phyloP scores from a whole-genome alignment of 2,888 invertebrate genomes.

The Lepidocyrtinus sp. region DNA sequence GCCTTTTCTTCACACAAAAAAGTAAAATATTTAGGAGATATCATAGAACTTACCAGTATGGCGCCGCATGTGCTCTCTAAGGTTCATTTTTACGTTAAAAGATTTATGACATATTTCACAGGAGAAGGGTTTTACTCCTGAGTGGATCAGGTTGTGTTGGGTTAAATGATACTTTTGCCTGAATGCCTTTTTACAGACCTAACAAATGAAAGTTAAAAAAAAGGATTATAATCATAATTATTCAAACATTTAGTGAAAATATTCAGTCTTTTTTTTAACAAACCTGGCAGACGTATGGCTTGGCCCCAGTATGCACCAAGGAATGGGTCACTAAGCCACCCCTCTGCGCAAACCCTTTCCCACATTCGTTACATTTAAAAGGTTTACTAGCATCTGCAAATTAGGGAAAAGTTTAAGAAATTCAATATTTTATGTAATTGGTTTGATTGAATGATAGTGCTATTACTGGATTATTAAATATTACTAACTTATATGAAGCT shows the following conservation, averaged over 20 bases:
- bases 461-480: too few relatives aligned
- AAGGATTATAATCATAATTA: not conserved
- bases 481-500: conserved; percentile 62
- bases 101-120: conserved; percentile 66
- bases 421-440: too few relatives aligned
- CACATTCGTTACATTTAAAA: conserved; percentile 64
- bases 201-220: conserved; percentile 20
- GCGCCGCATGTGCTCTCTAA: conserved; percentile 67
- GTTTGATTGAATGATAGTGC: too few relatives aligned
- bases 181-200: conserved; percentile 64
- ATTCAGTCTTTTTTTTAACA: not conserved
- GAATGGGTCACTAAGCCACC: conserved; percentile 67
- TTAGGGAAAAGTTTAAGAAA: too few relatives aligned
- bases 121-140: conserved; percentile 64
- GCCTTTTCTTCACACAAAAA: too few relatives aligned
- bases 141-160: conserved; percentile 67
- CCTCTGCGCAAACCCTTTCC: conserved; percentile 65
- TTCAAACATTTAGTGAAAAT: not conserved
- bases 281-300: conserved; percentile 64
- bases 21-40: not conserved
- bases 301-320: conserved; percentile 66
- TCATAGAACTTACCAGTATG: conserved; percentile 53
- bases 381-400: conserved; percentile 62
- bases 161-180: conserved; percentile 68
- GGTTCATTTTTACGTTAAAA: conserved; percentile 69